Evolutionary conservation across 2,113 vertebrate species (phyloP).

Genomic region (Erinaceus europaeus): DNA sequence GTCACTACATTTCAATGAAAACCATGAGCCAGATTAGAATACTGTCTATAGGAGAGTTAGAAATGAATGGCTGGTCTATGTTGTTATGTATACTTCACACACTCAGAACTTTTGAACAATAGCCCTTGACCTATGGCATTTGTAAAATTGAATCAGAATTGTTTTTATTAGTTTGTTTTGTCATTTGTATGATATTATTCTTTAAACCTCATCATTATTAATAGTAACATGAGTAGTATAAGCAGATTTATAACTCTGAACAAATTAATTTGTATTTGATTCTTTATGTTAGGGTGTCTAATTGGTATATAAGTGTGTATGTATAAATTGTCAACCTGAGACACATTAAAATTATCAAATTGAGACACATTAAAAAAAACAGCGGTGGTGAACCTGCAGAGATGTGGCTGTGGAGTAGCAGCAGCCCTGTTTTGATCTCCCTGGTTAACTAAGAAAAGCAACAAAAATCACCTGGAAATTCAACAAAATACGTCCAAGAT

Average conservation of each 20-base stretch:
- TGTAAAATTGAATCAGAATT: neutral
- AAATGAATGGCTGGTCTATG: neutral
- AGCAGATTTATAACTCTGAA: neutral
- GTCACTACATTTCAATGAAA: neutral
- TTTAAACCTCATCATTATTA: neutral
- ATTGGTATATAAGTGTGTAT: neutral
- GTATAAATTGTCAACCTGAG: conserved; percentile 1
- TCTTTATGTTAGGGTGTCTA: neutral
- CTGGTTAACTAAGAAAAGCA: too few relatives aligned
- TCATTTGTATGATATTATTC: neutral
- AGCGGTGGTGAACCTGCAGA: too few relatives aligned
- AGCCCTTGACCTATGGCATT: neutral
- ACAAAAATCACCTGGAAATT: too few relatives aligned
- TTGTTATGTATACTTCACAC: neutral
- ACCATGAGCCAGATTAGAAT: neutral
- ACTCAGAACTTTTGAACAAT: neutral
- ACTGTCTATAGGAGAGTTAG: neutral
- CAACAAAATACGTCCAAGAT: too few relatives aligned
- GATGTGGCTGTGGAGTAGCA: too few relatives aligned
- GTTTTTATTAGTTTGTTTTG: neutral
- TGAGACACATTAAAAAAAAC: neutral
- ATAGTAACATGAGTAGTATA: neutral
- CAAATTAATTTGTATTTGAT: neutral
- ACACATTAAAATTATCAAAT: neutral
- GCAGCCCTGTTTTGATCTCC: too few relatives aligned